Base-by-base conservation (phyloP, 2,113 vertebrate species). In the Speoplatyrhinus poulsoni region DNA sequence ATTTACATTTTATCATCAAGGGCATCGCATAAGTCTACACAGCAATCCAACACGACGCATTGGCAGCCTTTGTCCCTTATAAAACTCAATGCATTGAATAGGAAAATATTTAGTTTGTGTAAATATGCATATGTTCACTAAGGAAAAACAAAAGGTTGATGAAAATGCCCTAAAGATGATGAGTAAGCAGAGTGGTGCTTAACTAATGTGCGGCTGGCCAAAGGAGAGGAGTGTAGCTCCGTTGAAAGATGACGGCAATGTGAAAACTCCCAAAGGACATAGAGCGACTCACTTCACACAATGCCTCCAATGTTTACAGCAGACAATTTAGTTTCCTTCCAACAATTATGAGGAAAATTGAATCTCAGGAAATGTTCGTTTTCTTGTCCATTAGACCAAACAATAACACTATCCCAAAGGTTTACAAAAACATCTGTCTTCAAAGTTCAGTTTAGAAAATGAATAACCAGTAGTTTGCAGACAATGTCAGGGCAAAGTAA, bases 271-370 rank as follows among this genome's bases (percentile, higher is more conserved):
- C 86, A 77, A 88, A 74, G 78, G 55, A 77, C 90, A 73, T 73
- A 83, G 82, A 75, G 89, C 89, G 89, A 85, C 89, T 83, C 90
- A 90, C 92, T 93, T 93, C 88, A 88, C 92, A 95, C 95, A 96
- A 93, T 94, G 89, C 87, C 86, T 76, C 80, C 86, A 83, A 88
- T 96, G 96, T 98, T 98, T 98, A 98, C 92, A 94, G 90, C 92
- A 89, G 93, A 94, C 92, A 93, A 93, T 93, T 95, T 92, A 90
- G 95, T 95, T 99, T 98, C 96, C 96, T 98, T 98, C 96, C 96
- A 96, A 97, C 96, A 96, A 98, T 98, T 98, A 98, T 96, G 94
- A 95, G 93, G 92, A 93, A 94, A 95, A 95, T 96, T 98, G 95
- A 98, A 98, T 99, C 94, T 96, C 95, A 96, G 97, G 96, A 98